Conservation (phyloP, 2,797 vertebrate species). For the Iguana delicatissima region DNA sequence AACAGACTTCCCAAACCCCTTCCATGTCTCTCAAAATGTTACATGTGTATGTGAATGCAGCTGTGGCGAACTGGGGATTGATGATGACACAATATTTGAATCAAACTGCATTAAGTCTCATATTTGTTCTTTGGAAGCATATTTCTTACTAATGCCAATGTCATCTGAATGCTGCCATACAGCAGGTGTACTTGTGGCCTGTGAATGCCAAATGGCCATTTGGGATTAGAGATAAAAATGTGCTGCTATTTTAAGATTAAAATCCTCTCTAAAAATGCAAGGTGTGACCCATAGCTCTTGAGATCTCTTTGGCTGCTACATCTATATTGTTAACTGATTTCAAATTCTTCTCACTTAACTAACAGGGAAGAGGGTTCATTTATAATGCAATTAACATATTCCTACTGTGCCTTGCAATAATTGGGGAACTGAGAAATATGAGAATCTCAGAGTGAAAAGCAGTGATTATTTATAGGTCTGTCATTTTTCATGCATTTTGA, state of each 20-base stretch:
- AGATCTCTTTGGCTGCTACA: constrained; percentile 32
- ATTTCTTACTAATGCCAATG: not conserved
- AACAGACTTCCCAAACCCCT: not conserved
- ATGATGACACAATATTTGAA: not conserved
- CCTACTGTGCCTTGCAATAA: not conserved
- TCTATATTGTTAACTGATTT: constrained; percentile 29
- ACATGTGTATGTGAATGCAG: too few relatives aligned
- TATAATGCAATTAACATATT: constrained; percentile 29
- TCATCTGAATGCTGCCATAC: not conserved
- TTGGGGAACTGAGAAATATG: not conserved
- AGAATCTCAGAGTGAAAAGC: not conserved
- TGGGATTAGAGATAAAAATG: not conserved
- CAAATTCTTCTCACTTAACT: not conserved
- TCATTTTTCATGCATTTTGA: constrained; percentile 15
- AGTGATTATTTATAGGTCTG: not conserved
- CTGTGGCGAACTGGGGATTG: not conserved
- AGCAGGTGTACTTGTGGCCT: not conserved
- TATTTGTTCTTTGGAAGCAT: not conserved
- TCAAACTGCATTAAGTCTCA: not conserved
- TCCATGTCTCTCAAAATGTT: too few relatives aligned
- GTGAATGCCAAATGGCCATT: not conserved
- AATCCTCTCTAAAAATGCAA: constrained; percentile 5
- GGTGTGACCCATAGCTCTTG: not conserved
- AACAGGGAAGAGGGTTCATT: constrained; percentile 10
- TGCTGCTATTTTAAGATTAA: constrained; percentile 9